These are phyloP conservation scores for Rhinoptilus africanus DNA, from an alignment of 2,113 vertebrate genomes.

Conservation along the genomic window DNA sequence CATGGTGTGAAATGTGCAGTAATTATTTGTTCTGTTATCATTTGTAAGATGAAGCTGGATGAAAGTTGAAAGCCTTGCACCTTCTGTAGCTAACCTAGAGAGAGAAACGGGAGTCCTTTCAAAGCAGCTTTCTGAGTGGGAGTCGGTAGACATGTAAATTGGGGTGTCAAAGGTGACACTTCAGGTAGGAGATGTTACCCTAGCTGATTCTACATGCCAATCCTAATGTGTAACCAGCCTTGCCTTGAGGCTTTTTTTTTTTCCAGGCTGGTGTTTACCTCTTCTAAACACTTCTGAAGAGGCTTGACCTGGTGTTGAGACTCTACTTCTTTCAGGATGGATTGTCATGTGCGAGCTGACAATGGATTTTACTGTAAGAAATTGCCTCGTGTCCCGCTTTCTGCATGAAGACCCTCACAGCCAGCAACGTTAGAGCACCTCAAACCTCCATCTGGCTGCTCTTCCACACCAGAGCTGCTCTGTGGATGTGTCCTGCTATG, in stretches of 20 bases:
- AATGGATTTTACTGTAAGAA: background rate
- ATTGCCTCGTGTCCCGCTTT: background rate
- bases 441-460: background rate
- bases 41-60: background rate
- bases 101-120: background rate
- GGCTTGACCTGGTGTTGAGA: background rate
- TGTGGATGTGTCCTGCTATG: fast-evolving
- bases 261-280: background rate
- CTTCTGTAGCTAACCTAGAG: background rate
- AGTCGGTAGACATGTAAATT: background rate
- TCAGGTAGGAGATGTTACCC: background rate
- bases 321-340: background rate
- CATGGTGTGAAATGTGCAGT: background rate
- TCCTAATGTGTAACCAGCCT: background rate
- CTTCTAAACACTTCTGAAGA: background rate
- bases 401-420: background rate
- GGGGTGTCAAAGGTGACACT: background rate
- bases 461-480: background rate
- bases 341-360: background rate
- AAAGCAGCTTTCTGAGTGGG: background rate
- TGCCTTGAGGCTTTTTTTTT: background rate
- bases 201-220: background rate
- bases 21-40: background rate
- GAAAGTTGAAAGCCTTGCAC: background rate
- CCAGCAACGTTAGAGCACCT: background rate